Evolutionary conservation across 2,113 vertebrate species (phyloP).

Genomic region (Passer montanus): DNA sequence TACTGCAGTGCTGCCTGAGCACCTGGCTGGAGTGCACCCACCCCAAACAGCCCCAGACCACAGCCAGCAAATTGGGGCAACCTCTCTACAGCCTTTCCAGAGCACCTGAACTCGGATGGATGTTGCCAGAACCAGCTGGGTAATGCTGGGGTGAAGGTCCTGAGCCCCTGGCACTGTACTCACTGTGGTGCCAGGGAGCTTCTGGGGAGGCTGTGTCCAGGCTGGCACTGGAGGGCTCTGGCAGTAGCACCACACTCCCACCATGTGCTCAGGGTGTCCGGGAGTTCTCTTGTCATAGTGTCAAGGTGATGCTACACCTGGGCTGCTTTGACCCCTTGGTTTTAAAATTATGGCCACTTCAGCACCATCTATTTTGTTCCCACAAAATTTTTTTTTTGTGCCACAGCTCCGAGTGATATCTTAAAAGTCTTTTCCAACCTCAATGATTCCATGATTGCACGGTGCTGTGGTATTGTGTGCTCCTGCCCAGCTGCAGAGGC

Average conservation of each 20-base stretch:
- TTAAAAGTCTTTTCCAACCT: background rate
- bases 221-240: background rate
- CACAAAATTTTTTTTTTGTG: background rate
- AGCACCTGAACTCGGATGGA: background rate
- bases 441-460: background rate
- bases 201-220: background rate
- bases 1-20: background rate
- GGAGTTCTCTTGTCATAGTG: background rate
- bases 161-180: background rate
- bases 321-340: background rate
- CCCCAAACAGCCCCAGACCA: background rate
- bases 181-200: background rate
- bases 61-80: background rate
- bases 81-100: background rate
- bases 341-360: background rate
- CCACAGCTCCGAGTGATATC: fast-evolving
- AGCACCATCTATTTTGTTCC: background rate
- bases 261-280: background rate
- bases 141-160: background rate
- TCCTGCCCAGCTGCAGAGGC: background rate
- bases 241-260: fast-evolving
- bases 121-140: background rate
- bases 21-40: background rate
- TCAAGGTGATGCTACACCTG: background rate
- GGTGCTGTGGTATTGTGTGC: background rate